Base-by-base conservation (phyloP, 1,140 invertebrate genomes). In the Dreissena polymorpha region DNA sequence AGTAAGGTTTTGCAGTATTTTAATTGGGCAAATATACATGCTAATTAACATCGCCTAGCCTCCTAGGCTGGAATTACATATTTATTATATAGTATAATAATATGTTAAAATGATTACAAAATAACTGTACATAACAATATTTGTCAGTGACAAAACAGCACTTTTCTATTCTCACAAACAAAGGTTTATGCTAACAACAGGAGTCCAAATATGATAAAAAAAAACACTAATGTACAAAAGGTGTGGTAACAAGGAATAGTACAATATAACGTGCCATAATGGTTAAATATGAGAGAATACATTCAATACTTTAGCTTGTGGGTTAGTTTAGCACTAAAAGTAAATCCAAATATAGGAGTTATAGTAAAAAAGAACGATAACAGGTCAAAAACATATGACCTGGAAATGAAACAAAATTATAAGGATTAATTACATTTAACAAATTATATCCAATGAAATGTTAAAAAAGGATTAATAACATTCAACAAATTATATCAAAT, bases 11-110 rank as follows among this genome's bases (percentile, higher is more conserved):
- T 39, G 55, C 29, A 75, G 64, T 75, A 75, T 75, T 75, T 75
- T 75, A 75, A 60, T 75, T 75, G 60, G 73, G 73, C 73, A 75
- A 75, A 75, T 75, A 63, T 75, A 75, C 73, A 75, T 75, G 73
- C 73, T 75, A 75, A 51, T 75, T 75, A 75, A 75, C 73, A 75
- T 63, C 55, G 73, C 73, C 73, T 75, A 75, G 27, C 60, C 55
- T 63, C 64, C 60, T 63, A 75, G 73, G 73, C 73, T 75, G 73
- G 73, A 75, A 75, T 75, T 75, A 75, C 73, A 75, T 63, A 73
- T 63, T 73, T 53, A 73, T 57, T 73, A 25, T 75, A 57, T 39
- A 18, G 14, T 68, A 68, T 39, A 68, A n/a, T 68, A 21, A 64
- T 75, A 65, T 21, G 50, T 75, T 13, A 63, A 63, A 39, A 64